Evolutionary conservation across 2,113 vertebrate species (phyloP).

Genomic region (Fukomys damarensis): DNA sequence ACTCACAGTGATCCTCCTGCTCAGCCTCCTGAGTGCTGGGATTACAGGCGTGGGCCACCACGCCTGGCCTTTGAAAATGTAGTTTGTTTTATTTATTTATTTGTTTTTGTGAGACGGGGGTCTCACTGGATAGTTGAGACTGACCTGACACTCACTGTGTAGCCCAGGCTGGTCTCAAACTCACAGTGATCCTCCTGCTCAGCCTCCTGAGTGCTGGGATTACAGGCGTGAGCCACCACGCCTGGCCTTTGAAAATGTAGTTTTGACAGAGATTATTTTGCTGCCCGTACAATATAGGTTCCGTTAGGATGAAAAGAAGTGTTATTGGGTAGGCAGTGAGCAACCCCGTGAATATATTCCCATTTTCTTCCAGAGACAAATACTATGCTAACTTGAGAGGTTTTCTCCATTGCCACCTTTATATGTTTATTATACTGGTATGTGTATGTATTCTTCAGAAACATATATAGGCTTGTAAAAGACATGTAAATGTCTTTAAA

Average conservation of each 20-base stretch:
- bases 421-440: background rate
- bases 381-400: background rate
- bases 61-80: too few relatives aligned
- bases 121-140: too few relatives aligned
- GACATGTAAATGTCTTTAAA: background rate
- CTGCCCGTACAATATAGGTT: background rate
- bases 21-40: too few relatives aligned
- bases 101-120: too few relatives aligned
- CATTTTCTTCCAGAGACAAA: background rate
- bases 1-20: too few relatives aligned
- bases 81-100: too few relatives aligned
- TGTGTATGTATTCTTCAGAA: background rate
- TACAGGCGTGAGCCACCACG: too few relatives aligned
- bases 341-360: background rate
- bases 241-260: background rate
- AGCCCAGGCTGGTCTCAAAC: too few relatives aligned
- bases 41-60: too few relatives aligned
- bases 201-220: too few relatives aligned
- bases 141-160: too few relatives aligned
- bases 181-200: too few relatives aligned
- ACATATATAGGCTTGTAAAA: background rate
- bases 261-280: background rate
- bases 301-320: background rate
- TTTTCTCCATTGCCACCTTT: background rate
- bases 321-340: background rate